phyloP scores from a whole-genome alignment of 1,140 invertebrate species.

The Bombus ignitus region DNA sequence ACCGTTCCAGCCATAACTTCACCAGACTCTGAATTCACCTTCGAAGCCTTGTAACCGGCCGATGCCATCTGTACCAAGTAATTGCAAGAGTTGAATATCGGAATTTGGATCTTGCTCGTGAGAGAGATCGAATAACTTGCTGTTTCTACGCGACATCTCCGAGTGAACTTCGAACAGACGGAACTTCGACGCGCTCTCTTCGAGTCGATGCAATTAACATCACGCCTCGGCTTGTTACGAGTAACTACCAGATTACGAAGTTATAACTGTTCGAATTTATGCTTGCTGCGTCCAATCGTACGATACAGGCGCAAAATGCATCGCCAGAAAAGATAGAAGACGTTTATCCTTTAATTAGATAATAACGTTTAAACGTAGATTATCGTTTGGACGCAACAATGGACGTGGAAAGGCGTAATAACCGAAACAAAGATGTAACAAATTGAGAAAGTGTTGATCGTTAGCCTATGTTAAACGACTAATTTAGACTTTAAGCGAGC shows the following conservation, averaged over 20 bases:
- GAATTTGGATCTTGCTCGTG: slow-evolving; percentile 35
- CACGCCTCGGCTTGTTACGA: not conserved
- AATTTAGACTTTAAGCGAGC: not conserved
- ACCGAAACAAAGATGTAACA: too few relatives aligned
- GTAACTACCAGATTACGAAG: not conserved
- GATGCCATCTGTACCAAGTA: slow-evolving; percentile 19
- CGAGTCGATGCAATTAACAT: slow-evolving; percentile 7
- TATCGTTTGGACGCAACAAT: too few relatives aligned
- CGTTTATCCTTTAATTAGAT: too few relatives aligned
- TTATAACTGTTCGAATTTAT: not conserved
- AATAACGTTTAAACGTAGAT: too few relatives aligned
- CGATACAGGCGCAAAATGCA: too few relatives aligned
- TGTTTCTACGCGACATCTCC: not conserved
- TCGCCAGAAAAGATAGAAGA: too few relatives aligned
- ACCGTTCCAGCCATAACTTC: slow-evolving; percentile 5
- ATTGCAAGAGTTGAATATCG: slow-evolving; percentile 36
- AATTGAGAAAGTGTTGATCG: too few relatives aligned
- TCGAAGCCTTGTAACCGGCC: slow-evolving; percentile 3
- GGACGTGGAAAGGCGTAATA: too few relatives aligned
- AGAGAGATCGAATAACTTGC: slow-evolving; percentile 16
- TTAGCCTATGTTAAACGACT: not conserved
- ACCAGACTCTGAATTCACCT: not conserved
- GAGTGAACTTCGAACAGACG: slow-evolving; percentile 24
- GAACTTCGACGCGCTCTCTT: not conserved
- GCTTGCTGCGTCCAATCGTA: not conserved